Evolutionary conservation across 2,797 vertebrate genomes (phyloP).

Genomic region (Carduelis carduelis): DNA sequence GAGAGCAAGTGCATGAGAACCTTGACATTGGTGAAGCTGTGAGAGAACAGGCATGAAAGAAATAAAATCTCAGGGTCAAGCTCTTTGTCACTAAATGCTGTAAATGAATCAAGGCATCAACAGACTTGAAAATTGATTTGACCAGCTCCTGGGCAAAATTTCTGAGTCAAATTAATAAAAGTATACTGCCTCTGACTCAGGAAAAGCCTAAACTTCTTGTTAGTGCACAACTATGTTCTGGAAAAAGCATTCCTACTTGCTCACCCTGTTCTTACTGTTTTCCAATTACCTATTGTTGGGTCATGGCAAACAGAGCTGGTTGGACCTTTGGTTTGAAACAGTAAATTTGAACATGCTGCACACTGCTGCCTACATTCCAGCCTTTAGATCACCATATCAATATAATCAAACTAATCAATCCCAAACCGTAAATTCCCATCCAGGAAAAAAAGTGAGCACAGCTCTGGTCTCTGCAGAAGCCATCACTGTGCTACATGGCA

Average conservation of each 20-base stretch:
- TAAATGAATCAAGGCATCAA: not conserved
- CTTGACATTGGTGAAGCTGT: not conserved
- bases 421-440: not conserved
- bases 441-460: rapidly evolving
- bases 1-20: not conserved
- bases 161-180: not conserved
- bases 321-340: not conserved
- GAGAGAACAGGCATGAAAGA: not conserved
- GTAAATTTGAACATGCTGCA: not conserved
- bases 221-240: not conserved
- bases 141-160: not conserved
- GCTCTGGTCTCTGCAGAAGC: not conserved
- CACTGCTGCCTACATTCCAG: not conserved
- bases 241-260: not conserved
- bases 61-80: not conserved
- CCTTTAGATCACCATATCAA: not conserved
- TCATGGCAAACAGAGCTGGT: not conserved
- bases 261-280: not conserved
- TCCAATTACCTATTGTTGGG: not conserved
- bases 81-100: not conserved
- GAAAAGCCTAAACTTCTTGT: not conserved
- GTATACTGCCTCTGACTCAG: not conserved
- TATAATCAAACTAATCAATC: not conserved
- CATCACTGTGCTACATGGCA: rapidly evolving
- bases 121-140: not conserved